These are phyloP conservation scores for Coptotermes formosanus DNA, from an alignment of 1,140 invertebrate species.

Conservation along the genomic window DNA sequence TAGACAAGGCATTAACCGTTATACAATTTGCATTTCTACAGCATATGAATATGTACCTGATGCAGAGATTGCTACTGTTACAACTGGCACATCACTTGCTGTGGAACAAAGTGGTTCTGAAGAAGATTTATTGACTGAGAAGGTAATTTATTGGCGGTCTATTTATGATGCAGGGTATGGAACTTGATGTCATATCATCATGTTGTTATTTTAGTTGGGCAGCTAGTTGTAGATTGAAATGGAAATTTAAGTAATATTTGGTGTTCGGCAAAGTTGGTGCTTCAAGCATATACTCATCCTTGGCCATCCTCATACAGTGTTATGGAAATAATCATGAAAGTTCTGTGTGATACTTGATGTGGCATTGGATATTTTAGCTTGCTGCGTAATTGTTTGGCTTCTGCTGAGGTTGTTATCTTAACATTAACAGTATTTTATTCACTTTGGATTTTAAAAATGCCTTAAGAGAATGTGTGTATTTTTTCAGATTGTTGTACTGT, in stretches of 20 bases:
- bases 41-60: constrained; percentile 92
- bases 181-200: neutral
- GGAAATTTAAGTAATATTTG: no score
- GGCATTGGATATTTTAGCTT: neutral
- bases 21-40: constrained; percentile 53
- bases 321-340: neutral
- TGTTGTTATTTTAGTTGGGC: neutral
- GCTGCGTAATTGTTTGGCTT: no score
- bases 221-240: neutral
- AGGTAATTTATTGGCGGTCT: constrained; percentile 54
- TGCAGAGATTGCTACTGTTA: constrained; percentile 72
- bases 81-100: constrained; percentile 50
- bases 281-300: neutral
- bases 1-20: constrained; percentile 3
- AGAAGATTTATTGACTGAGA: constrained; percentile 75
- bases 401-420: neutral
- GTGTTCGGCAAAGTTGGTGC: no score
- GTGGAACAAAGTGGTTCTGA: constrained; percentile 68
- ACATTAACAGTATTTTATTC: neutral
- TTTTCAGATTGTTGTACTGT: neutral
- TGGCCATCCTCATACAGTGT: neutral
- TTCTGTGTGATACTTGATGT: neutral
- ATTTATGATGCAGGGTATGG: constrained; percentile 37
- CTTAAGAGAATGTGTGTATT: neutral
- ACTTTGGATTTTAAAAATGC: neutral